phyloP scores from a whole-genome alignment of 2,888 invertebrate genomes.

The Cheilosia vulpina region DNA sequence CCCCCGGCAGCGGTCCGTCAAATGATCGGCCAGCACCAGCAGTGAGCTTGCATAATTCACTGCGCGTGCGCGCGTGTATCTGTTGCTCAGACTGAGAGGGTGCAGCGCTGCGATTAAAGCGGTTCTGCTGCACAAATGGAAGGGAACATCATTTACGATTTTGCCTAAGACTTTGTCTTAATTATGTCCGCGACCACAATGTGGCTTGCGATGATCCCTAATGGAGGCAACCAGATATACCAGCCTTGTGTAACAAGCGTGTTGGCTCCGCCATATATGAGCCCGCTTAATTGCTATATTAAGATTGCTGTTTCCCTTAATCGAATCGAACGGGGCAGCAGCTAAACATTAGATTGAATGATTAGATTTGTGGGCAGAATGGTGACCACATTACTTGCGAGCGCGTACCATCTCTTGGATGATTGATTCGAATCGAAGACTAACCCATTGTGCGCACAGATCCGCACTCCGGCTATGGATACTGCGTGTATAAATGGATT shows the following conservation, averaged over 20 bases:
- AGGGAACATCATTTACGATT: constrained; percentile 44
- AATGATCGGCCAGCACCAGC: constrained; percentile 58
- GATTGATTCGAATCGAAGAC: constrained; percentile 53
- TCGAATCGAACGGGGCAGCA: constrained; percentile 61
- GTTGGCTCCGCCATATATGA: constrained; percentile 60
- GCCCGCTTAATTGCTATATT: constrained; percentile 71
- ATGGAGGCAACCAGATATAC: constrained; percentile 33
- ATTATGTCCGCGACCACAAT: constrained; percentile 71
- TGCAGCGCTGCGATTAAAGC: constrained; percentile 50
- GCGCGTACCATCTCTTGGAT: constrained; percentile 18
- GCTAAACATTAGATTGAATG: constrained; percentile 58
- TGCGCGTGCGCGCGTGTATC: background rate
- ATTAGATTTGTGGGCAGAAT: constrained; percentile 54
- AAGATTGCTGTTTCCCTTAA: constrained; percentile 68
- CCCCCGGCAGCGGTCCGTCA: constrained; percentile 54
- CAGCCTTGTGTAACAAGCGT: constrained; percentile 3
- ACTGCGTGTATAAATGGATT: constrained; percentile 1
- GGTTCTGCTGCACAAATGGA: constrained; percentile 20
- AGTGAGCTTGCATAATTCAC: constrained; percentile 70
- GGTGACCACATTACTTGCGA: constrained; percentile 55
- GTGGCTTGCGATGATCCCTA: constrained; percentile 62
- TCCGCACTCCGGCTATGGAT: background rate
- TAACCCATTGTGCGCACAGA: background rate
- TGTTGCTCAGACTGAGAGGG: background rate
- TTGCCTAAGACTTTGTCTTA: constrained; percentile 74